A percentile compares a stretch with the other conserved stretches of the same genome.
Evolutionary conservation across 2,113 vertebrate genomes (phyloP).

Genomic region (Nestor notabilis): DNA sequence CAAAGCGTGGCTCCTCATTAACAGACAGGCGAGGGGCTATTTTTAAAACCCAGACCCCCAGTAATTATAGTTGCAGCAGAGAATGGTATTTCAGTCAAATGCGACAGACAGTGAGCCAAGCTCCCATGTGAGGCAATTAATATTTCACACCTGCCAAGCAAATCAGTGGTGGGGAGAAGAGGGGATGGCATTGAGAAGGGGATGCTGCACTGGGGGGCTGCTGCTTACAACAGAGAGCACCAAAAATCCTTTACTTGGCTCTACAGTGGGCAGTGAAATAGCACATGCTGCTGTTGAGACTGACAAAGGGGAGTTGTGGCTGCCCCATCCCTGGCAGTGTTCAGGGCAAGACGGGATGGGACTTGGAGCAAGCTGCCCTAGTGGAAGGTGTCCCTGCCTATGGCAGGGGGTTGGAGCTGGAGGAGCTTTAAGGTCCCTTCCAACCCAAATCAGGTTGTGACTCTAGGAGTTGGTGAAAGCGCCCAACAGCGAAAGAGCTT

Average conservation of each 20-base stretch:
- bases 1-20: constrained; percentile 79
- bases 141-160: constrained; percentile 85
- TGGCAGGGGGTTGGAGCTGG: background rate
- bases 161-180: constrained; percentile 54
- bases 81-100: constrained; percentile 79
- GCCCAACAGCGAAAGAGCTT: background rate
- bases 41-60: constrained; percentile 65
- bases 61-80: constrained; percentile 79
- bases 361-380: background rate
- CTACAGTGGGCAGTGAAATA: background rate
- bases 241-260: background rate
- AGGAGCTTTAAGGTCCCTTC: background rate
- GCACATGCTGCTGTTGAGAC: background rate
- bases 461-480: background rate
- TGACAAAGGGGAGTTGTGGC: background rate
- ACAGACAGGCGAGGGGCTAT: constrained; percentile 76
- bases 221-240: background rate
- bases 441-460: background rate
- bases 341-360: background rate
- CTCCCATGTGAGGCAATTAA: constrained; percentile 85
- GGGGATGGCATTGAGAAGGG: background rate
- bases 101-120: constrained; percentile 72
- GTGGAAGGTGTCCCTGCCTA: background rate
- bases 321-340: background rate
- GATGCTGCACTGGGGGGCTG: background rate